Percentiles rank a stretch among this genome's conserved stretches.
These are phyloP conservation scores for Oreochromis spilurus DNA, from an alignment of 2,113 vertebrate genomes.

Conservation along the genomic window DNA sequence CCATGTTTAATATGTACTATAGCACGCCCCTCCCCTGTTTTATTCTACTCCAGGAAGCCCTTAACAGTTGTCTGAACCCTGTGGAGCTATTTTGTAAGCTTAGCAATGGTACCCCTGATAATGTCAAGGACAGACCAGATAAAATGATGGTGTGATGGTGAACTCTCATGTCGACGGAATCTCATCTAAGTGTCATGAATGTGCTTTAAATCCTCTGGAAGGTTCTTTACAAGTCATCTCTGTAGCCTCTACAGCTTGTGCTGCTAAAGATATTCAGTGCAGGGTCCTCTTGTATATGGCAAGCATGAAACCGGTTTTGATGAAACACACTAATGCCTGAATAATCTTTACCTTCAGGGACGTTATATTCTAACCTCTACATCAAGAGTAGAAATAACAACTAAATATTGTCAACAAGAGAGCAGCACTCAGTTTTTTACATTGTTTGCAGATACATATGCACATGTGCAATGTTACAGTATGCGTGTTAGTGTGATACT, in stretches of 20 bases:
- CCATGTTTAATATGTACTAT: not conserved
- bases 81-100: slow-evolving; percentile 37
- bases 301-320: not conserved
- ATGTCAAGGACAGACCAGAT: not conserved
- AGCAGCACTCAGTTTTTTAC: not conserved
- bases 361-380: not conserved
- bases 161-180: slow-evolving; percentile 6
- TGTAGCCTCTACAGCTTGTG: not conserved
- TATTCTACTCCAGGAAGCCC: not conserved
- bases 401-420: not conserved
- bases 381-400: not conserved
- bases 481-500: slow-evolving; percentile 38
- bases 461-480: not conserved
- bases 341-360: not conserved
- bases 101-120: slow-evolving; percentile 37
- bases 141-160: slow-evolving; percentile 3
- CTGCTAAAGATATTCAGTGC: not conserved
- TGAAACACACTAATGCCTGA: not conserved
- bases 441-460: not conserved
- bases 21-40: not conserved
- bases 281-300: not conserved
- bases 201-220: not conserved
- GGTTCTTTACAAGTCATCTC: slow-evolving; percentile 38
- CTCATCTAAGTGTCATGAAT: slow-evolving; percentile 33
- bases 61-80: slow-evolving; percentile 42